Evolutionary conservation across 2,113 vertebrate species (phyloP), one percentile per base, ranked within the genome.

Genomic region (Poeciliopsis prolifica): DNA sequence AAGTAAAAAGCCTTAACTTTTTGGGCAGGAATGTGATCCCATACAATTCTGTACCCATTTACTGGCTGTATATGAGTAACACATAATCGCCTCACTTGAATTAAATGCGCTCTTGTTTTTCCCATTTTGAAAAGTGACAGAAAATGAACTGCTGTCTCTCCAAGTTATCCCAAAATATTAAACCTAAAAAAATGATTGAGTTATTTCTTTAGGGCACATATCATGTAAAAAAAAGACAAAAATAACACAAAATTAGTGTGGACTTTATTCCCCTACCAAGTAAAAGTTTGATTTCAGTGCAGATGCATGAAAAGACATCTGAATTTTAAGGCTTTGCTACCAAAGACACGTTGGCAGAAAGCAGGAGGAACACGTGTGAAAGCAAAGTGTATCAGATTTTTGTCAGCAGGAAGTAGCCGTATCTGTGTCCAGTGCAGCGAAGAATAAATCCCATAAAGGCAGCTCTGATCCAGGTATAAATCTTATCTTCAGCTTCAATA

Each of bases 401-500:
- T n/a, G 22, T 37, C 24, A 19, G 60, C 69, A 40, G 54, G 13
- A 72, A 26, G n/a, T 2, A 60, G 22, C 15, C 51, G 37, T 48
- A 58, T 58, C 51, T 58, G 51, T 58, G 48, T 30, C 15, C 30
- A n/a, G 6, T 24, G 19, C 51, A 30, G 13, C 9, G 24, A 35
- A 35, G 33, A 70, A 15, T 35, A 35, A 70, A 60, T 37, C 68
- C 11, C 31, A 70, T n/a, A 35, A 65, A 35, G 15, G 65, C 65
- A 28, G 24, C 22, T 67, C n/a, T 67, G 24, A 6, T 67, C n/a
- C 37, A 44, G 22, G 24, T 24, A 14, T 58, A n/a, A 12, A 35
- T 14, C 28, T 17, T 24, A 22, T 54, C 30, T n/a, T 13, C 3
- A 22, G 48, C 33, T 58, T 65, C 11, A 60, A 67, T 58, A 67